Conservation (phyloP, 92 coral and sea anemone genomes). For the Porites lobata region DNA sequence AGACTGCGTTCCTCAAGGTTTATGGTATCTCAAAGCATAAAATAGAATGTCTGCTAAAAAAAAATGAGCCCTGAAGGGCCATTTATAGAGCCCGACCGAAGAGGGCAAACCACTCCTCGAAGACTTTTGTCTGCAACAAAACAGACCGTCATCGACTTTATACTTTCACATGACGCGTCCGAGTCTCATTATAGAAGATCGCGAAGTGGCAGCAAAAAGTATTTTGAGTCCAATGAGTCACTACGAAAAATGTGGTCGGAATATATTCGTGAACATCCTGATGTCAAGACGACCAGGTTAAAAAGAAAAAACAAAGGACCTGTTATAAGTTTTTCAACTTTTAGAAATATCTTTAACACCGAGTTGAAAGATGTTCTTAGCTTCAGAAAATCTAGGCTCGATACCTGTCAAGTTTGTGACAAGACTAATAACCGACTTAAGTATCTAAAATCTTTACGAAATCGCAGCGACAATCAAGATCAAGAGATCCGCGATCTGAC, state of each 20-base stretch:
- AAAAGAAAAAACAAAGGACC: neutral
- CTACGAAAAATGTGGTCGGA: constrained; percentile 10
- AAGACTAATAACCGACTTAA: neutral
- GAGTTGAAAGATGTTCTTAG: neutral
- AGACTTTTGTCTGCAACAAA: neutral
- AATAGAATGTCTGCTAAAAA: neutral
- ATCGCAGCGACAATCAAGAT: neutral
- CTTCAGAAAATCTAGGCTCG: neutral
- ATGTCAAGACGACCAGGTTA: constrained; percentile 10
- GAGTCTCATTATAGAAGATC: constrained; percentile 2
- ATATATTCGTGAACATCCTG: neutral
- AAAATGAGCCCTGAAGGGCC: neutral
- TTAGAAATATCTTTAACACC: neutral
- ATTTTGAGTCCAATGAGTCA: neutral
- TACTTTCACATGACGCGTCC: neutral
- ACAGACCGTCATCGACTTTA: neutral
- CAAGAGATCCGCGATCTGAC: neutral
- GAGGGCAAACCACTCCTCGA: neutral
- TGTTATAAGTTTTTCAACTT: neutral
- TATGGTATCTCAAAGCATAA: neutral
- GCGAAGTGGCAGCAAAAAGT: neutral
- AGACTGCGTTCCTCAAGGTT: neutral
- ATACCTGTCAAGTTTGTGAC: neutral
- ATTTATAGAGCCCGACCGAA: neutral
- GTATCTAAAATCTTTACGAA: too few species aligned